Conservation (phyloP, 2,113 vertebrate genomes). For the Clupea harengus region DNA sequence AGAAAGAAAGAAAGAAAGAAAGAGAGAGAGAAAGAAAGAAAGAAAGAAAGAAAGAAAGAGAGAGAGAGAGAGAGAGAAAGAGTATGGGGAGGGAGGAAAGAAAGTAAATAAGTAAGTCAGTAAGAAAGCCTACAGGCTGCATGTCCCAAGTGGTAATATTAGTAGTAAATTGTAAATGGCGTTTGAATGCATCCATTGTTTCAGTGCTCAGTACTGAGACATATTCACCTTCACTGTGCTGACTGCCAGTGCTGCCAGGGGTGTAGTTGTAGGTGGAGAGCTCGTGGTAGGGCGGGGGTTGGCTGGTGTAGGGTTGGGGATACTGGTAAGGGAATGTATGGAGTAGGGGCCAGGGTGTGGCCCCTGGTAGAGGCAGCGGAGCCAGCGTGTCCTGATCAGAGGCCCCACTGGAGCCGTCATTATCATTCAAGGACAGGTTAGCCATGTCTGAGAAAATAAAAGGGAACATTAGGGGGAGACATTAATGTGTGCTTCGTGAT, state of each 20-base stretch:
- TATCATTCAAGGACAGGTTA: conserved; percentile 82
- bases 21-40: no score
- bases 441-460: conserved; percentile 71
- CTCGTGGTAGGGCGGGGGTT: conserved; percentile 86
- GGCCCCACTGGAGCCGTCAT: conserved; percentile 84
- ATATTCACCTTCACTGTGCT: conserved; percentile 82
- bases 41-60: no score
- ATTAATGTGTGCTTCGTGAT: not conserved
- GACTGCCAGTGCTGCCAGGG: conserved; percentile 82
- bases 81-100: not conserved
- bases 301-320: conserved; percentile 81
- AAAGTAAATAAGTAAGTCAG: conserved; percentile 16
- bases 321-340: conserved; percentile 85
- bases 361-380: conserved; percentile 77
- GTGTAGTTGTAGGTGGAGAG: conserved; percentile 81
- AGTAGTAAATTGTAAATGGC: no score
- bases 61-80: not conserved
- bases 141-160: no score
- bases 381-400: conserved; percentile 86
- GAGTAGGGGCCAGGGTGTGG: conserved; percentile 83
- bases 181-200: not conserved
- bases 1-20: not conserved
- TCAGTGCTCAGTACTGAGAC: not conserved
- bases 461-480: not conserved
- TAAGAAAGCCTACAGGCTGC: not conserved